Evolutionary conservation across 1,140 invertebrate species (phyloP), one percentile per base, ranked within the genome.

Genomic region (Nasonia vitripennis): DNA sequence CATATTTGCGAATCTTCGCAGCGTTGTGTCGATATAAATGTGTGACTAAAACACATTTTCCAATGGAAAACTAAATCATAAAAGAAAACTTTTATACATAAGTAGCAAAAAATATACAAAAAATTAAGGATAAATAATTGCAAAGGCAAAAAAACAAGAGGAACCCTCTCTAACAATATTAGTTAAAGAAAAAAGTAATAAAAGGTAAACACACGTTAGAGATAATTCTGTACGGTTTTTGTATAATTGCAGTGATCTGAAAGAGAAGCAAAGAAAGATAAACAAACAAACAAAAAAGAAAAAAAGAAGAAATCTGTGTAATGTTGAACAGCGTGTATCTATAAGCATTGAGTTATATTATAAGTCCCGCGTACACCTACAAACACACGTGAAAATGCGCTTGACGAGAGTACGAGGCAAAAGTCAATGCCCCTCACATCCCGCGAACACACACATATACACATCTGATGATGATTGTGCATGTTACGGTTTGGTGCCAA

Each of bases 401-500:
- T 27, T 27, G 48, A 79, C 27, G 23, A 67, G 20, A 75, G 12
- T 41, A 41, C 27, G 34, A 20, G 37, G 17, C 20, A 51, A 55
- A 31, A 71, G 68, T 84, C 77, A 79, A 84, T 84, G 83, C 62
- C 37, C 68, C 23, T 37, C 3, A 55, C 68, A 85, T 67, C 78
- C 48, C 45, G 27, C 51, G 23, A 41, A 68, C 62, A 83, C 81
- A 62, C 4, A 62, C 10, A 68, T 31, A 85, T 20, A 68, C 55
- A 79, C 11, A 67, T 55, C 17, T n/a, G 27, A 45, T 31, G 20
- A 79, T 75, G 71, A 78, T 67, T 67, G 68, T 41, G 78, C 84
- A 81, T 78, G 62, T 81, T 84, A 70, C 79, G 79, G 62, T 85
- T 85, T 85, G 78, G 37, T 85, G 84, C 23, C 79, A 81, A 81